Base-by-base conservation (phyloP, 1,140 invertebrate species). In the Hesperophylax magnus region DNA sequence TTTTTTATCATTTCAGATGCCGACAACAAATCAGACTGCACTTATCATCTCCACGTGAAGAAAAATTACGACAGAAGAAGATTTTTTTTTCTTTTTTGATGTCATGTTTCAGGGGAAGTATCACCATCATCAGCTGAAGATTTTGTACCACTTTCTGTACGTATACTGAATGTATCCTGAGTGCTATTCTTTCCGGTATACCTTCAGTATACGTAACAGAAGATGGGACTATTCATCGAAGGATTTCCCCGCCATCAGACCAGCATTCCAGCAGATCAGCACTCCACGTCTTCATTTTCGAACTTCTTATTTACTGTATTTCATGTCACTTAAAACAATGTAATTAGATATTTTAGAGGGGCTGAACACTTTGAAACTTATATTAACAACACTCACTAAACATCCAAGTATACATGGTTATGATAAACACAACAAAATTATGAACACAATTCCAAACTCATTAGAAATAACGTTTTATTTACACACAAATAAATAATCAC, bases 151-250 rank as follows among this genome's bases (percentile, higher is more conserved):
- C 95, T 93, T 94, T 96, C 96, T 97, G 96, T 95, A 97, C 96
- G 97, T 98, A 97, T 97, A 98, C 97, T 97, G 96, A 97, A 97
- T 97, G 96, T 98, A 97, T 97, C 96, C 97, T 98, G 97, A 97
- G 96, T 97, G 95, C 91, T 89, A 93, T 92, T 91, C 94, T 96
- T 95, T 97, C 96, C 96, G 97, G 97, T 98, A 97, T 98, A 98
- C 97, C 96, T 98, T 97, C 96, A 97, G 96, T 98, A 98, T 98
- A 98, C 97, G 97, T 98, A 97, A 97, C 96, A 97, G 96, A 96
- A 96, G 95, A 94, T 93, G 93, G 93, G 95, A 96, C 94, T 89
- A 84, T 87, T 88, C 94, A 88, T 88, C 94, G 90, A 81, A 89
- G 88, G 87, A 90, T 27, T 61, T 53, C 39, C 3, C 20, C 61